These are phyloP conservation scores for Lipophrys pholis DNA, from an alignment of 2,113 vertebrate species.

Conservation along the genomic window DNA sequence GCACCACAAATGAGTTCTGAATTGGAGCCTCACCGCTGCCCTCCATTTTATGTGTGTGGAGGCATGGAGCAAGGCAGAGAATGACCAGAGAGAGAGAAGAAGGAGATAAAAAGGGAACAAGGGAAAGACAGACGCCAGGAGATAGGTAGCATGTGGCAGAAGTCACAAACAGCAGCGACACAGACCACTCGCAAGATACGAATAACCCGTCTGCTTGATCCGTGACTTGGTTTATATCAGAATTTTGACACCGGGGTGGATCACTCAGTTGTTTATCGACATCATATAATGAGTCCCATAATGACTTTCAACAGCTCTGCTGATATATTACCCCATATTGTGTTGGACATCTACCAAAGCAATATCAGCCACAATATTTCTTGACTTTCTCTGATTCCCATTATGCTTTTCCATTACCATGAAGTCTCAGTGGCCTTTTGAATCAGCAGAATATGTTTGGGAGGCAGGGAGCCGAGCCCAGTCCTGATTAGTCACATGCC, in stretches of 20 bases:
- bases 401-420: slow-evolving; percentile 59
- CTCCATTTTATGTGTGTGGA: slow-evolving; percentile 80
- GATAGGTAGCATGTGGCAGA: slow-evolving; percentile 58
- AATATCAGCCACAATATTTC: slow-evolving; percentile 50
- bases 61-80: slow-evolving; percentile 62
- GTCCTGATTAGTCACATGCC: slow-evolving; percentile 77
- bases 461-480: slow-evolving; percentile 62
- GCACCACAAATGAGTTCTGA: slow-evolving; percentile 97
- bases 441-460: slow-evolving; percentile 75
- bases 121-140: slow-evolving; percentile 40
- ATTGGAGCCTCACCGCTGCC: slow-evolving; percentile 91
- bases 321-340: slow-evolving; percentile 62
- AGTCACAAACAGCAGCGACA: slow-evolving; percentile 45
- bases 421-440: slow-evolving; percentile 70
- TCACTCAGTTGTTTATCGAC: slow-evolving; percentile 61
- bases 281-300: slow-evolving; percentile 56
- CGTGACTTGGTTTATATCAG: slow-evolving; percentile 43
- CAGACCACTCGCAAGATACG: slow-evolving; percentile 31
- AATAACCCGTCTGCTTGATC: slow-evolving; percentile 49
- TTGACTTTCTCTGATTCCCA: slow-evolving; percentile 58
- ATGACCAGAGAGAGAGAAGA: slow-evolving; percentile 71
- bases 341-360: slow-evolving; percentile 67
- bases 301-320: slow-evolving; percentile 49
- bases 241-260: slow-evolving; percentile 53
- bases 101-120: slow-evolving; percentile 58